Percentiles rank a stretch among this genome's conserved stretches.
Conservation (phyloP, 2,113 vertebrate species). For the Emydura subglobosa region DNA sequence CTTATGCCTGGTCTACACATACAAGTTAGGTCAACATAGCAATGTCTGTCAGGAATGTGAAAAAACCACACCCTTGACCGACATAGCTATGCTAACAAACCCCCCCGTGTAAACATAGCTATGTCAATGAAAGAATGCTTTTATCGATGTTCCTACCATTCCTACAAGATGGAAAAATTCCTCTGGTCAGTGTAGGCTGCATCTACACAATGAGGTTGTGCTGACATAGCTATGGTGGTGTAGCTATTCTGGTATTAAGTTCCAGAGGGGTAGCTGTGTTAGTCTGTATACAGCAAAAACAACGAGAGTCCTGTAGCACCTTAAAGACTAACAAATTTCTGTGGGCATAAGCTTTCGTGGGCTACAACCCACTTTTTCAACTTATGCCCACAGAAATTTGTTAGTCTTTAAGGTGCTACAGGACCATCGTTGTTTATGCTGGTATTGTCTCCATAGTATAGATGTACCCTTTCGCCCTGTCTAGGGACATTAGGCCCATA, state of each 20-base stretch:
- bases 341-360: no score
- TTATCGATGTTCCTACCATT: neutral
- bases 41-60: neutral
- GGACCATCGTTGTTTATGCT: no score
- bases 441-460: neutral
- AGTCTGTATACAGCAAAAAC: no score
- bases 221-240: neutral
- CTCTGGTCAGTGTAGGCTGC: neutral
- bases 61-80: neutral
- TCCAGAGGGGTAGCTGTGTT: no score
- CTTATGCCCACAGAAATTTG: no score
- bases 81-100: neutral
- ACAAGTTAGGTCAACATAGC: neutral
- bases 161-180: neutral
- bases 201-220: neutral
- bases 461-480: neutral
- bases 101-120: neutral
- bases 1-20: neutral
- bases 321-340: no score
- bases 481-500: neutral
- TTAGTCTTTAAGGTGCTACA: no score
- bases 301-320: no score
- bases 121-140: neutral
- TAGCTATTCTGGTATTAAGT: neutral
- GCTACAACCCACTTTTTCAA: no score